phyloP scores from a whole-genome alignment of 2,113 vertebrate genomes.

The Nesoenas mayeri region DNA sequence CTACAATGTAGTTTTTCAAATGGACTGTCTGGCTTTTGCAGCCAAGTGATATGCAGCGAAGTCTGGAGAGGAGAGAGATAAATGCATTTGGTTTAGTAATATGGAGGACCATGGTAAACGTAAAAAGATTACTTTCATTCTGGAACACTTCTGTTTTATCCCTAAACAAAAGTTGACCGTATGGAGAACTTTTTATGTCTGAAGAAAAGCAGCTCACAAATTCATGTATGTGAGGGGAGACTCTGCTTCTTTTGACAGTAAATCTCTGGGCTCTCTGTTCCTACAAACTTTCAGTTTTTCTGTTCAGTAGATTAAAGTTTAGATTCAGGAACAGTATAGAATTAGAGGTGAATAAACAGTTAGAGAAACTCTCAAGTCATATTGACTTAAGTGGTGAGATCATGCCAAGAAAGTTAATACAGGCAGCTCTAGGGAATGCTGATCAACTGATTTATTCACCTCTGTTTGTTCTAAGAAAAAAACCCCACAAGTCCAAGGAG shows the following conservation, averaged over 20 bases:
- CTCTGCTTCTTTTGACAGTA: constrained; percentile 22
- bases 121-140: constrained; percentile 15
- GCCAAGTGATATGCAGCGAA: neutral
- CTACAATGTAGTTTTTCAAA: neutral
- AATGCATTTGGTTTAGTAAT: neutral
- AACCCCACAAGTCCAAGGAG: constrained; percentile 53
- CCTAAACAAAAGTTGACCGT: neutral
- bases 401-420: constrained; percentile 75
- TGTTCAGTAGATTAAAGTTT: constrained; percentile 48
- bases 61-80: neutral
- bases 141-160: constrained; percentile 20
- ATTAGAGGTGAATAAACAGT: constrained; percentile 73
- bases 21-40: constrained; percentile 15
- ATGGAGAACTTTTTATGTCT: neutral
- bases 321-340: constrained; percentile 59
- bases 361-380: constrained; percentile 74
- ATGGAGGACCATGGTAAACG: neutral
- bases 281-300: constrained; percentile 20
- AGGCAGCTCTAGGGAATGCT: constrained; percentile 38
- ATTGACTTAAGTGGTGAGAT: constrained; percentile 73
- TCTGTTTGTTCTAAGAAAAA: constrained; percentile 73
- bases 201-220: neutral
- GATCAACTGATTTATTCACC: constrained; percentile 70
- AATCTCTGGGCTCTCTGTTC: constrained; percentile 7
- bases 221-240: neutral